Percentiles rank a stretch among this genome's conserved stretches.
These are phyloP conservation scores for Xenopus petersii DNA, from an alignment of 2,797 vertebrate genomes.

Conservation along the genomic window DNA sequence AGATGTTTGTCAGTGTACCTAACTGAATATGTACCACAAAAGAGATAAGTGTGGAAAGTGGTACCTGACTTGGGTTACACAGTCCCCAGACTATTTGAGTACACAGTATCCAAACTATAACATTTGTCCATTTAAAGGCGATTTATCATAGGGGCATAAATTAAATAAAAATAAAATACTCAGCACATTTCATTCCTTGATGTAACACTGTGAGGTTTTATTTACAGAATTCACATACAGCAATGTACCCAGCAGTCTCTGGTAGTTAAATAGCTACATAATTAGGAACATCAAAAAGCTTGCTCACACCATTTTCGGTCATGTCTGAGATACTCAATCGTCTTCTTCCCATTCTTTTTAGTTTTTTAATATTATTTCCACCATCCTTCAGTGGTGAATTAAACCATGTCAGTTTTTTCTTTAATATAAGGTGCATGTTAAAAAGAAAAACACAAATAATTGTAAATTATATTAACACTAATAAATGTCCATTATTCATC, in stretches of 20 bases:
- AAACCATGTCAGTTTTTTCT: conserved; percentile 62
- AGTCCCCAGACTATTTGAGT: too few relatives aligned
- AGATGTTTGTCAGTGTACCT: too few relatives aligned
- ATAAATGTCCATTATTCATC: conserved; percentile 44
- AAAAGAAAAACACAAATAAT: conserved; percentile 61
- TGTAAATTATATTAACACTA: conserved; percentile 48
- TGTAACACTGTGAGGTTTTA: conserved; percentile 62
- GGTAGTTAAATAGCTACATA: conserved; percentile 91
- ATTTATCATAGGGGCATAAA: too few relatives aligned
- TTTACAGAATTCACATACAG: conserved; percentile 97
- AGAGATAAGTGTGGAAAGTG: too few relatives aligned
- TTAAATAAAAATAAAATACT: neutral
- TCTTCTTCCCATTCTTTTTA: conserved; percentile 8
- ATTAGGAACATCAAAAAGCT: conserved; percentile 67
- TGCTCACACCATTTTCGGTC: conserved; percentile 28
- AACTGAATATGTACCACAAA: too few relatives aligned
- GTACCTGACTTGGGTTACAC: too few relatives aligned
- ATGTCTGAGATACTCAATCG: conserved; percentile 14
- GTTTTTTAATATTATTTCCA: conserved; percentile 53
- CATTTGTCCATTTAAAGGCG: too few relatives aligned
- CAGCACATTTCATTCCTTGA: neutral
- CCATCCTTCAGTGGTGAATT: conserved; percentile 58
- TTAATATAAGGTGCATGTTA: conserved; percentile 76
- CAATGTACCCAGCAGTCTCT: conserved; percentile 74
- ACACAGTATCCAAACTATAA: too few relatives aligned